Conservation (phyloP, 1,140 invertebrate species). For the Mylabris phalerata region DNA sequence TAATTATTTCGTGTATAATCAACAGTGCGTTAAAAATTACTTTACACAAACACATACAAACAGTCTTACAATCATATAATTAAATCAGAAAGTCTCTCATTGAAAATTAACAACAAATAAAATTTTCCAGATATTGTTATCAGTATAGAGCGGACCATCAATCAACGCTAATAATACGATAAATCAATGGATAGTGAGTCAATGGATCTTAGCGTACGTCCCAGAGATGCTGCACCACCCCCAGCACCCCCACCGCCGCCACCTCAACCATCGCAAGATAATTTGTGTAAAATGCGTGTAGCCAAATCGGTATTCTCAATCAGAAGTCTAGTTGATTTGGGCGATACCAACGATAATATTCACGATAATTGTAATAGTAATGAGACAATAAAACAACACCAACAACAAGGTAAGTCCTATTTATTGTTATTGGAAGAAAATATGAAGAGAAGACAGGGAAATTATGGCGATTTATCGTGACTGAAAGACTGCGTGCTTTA, state of each 20-base stretch:
- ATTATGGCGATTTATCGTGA: neutral
- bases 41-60: no score
- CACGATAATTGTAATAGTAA: neutral
- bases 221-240: neutral
- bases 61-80: no score
- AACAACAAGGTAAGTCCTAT: neutral
- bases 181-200: slow-evolving; percentile 30
- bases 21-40: no score
- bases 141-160: no score
- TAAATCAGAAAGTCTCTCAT: no score
- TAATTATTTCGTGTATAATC: no score
- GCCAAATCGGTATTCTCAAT: slow-evolving; percentile 53
- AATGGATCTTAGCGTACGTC: slow-evolving; percentile 40
- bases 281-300: slow-evolving; percentile 43
- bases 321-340: slow-evolving; percentile 49
- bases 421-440: neutral
- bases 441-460: neutral
- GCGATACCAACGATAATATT: slow-evolving; percentile 34
- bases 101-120: no score
- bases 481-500: neutral
- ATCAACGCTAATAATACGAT: no score
- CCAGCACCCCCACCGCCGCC: neutral
- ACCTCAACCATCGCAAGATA: neutral
- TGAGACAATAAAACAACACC: neutral
- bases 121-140: no score